phyloP scores from a whole-genome alignment of 1,140 invertebrate genomes.

The Drosophila seguyi region DNA sequence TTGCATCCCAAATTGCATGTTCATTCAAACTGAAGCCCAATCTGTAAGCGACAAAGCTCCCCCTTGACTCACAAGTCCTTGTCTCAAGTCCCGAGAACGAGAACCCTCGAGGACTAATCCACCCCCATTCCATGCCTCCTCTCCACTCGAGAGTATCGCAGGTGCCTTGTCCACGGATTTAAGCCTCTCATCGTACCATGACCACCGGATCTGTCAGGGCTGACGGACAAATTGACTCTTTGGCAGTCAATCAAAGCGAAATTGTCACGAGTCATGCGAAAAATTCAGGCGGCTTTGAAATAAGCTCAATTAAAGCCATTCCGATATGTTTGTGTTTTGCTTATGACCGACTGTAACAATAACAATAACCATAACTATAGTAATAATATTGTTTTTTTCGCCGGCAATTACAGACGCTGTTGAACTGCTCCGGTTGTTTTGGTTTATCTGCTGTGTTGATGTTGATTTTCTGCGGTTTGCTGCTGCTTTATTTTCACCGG shows the following conservation, averaged over 20 bases:
- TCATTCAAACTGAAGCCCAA: neutral
- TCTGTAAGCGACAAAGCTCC: neutral
- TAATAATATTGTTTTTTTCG: constrained; percentile 61
- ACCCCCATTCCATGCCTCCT: neutral
- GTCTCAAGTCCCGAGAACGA: too few relatives aligned
- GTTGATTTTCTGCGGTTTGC: constrained; percentile 41
- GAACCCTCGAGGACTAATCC: constrained; percentile 10
- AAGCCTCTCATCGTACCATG: constrained; percentile 18
- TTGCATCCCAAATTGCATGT: constrained; percentile 1
- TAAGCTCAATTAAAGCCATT: constrained; percentile 62
- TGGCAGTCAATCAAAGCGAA: constrained; percentile 39
- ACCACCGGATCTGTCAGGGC: constrained; percentile 23
- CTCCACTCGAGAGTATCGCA: neutral
- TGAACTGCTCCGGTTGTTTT: constrained; percentile 30
- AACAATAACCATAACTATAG: constrained; percentile 16
- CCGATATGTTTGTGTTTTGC: constrained; percentile 22
- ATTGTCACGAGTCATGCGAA: constrained; percentile 56
- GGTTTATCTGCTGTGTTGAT: constrained; percentile 30
- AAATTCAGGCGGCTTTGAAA: constrained; percentile 53
- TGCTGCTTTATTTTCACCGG: constrained; percentile 66
- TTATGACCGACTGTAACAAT: neutral
- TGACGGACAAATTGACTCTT: constrained; percentile 52
- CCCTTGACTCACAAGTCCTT: constrained; percentile 1
- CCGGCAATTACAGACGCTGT: constrained; percentile 59
- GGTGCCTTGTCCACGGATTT: neutral